Conservation (phyloP, 2,888 invertebrate species). For the Temnothorax ravouxi region DNA sequence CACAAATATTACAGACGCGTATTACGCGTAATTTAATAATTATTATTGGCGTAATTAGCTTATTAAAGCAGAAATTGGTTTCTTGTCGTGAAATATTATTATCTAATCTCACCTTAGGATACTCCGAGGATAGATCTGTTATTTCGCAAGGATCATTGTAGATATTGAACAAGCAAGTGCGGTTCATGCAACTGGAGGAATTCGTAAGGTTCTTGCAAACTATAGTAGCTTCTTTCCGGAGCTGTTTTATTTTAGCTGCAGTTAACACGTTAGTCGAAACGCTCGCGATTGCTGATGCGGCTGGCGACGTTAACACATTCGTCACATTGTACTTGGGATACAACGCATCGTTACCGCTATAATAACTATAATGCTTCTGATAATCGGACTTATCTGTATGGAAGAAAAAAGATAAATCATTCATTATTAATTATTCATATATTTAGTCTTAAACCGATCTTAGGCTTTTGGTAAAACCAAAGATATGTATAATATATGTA, state of each 20-base stretch:
- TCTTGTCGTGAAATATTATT: background rate
- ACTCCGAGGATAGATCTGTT: conserved; percentile 76
- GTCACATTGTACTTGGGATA: conserved; percentile 76
- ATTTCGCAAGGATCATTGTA: conserved; percentile 82
- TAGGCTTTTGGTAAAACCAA: background rate
- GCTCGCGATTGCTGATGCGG: conserved; percentile 72
- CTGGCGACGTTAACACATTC: conserved; percentile 72
- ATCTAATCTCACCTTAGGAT: conserved; percentile 73
- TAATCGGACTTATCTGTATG: conserved; percentile 36
- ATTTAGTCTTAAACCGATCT: background rate
- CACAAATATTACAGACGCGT: background rate
- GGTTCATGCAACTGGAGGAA: conserved; percentile 71
- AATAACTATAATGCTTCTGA: conserved; percentile 74
- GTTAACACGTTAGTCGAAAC: conserved; percentile 48
- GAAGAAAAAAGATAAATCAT: background rate
- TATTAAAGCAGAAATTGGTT: background rate
- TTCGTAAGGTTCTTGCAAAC: conserved; percentile 65
- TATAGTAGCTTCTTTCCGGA: conserved; percentile 71
- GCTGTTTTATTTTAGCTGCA: conserved; percentile 52
- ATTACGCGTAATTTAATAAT: background rate
- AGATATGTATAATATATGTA: background rate
- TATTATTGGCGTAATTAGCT: background rate
- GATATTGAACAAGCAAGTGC: conserved; percentile 80
- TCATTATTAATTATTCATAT: background rate
- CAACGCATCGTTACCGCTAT: conserved; percentile 66